Conservation (phyloP, 92 coral and sea anemone species). For the Umimayanthus kanabou region DNA sequence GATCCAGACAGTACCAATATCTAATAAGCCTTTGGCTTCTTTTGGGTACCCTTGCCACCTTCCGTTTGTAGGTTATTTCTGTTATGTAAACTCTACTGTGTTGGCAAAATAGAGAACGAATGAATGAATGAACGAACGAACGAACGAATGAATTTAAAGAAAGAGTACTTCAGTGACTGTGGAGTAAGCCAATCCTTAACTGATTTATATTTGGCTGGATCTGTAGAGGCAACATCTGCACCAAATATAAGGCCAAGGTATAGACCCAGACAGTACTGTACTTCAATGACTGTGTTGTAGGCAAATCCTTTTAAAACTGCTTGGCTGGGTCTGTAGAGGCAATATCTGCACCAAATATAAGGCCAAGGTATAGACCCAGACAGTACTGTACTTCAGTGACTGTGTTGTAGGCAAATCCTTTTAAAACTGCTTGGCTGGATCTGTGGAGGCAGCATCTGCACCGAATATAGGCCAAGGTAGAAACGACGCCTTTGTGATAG, state of each 20-base stretch:
- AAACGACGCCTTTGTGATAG: too few relatives aligned
- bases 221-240: not conserved
- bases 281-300: not conserved
- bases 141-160: too few relatives aligned
- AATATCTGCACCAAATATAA: not conserved
- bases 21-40: too few relatives aligned
- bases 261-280: not conserved
- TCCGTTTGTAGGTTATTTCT: too few relatives aligned
- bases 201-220: too few relatives aligned
- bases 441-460: not conserved
- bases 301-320: not conserved
- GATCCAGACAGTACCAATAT: too few relatives aligned
- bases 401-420: not conserved
- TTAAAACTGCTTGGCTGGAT: not conserved
- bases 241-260: not conserved
- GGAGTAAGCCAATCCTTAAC: too few relatives aligned
- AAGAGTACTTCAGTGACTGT: too few relatives aligned
- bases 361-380: not conserved
- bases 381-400: not conserved
- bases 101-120: too few relatives aligned
- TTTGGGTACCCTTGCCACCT: too few relatives aligned
- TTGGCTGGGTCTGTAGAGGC: not conserved
- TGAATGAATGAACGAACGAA: too few relatives aligned
- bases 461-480: not conserved
- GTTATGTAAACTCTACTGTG: too few relatives aligned